Evolutionary conservation across 2,888 invertebrate genomes (phyloP), one percentile per base, ranked within the genome.

Genomic region (Drosophila nr. medialis): DNA sequence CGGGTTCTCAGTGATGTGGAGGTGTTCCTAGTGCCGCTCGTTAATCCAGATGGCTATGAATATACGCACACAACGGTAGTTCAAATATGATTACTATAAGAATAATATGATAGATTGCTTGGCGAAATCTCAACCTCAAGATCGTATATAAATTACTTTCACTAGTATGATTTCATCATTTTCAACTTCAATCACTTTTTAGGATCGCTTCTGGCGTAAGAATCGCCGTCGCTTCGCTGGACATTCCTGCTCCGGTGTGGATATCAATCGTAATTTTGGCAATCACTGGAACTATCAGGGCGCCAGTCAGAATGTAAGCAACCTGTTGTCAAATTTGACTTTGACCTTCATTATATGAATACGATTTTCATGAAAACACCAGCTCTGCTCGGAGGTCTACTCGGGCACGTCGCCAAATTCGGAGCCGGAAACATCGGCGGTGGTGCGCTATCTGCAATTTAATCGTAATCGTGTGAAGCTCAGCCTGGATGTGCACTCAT

Each of bases 221-320:
- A 96, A 95, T 24, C 94, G 96, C 34, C 95, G 95, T n/a, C 93
- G 93, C 7, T 91, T 92, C 51, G 78, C 92, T 3, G 88, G 89
- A 5, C 86, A 87, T 24, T 84, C 91, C 0, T 97, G 96, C 86
- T 92, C 92, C 1, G 97, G 97, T 18, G 95, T 95, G 0, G 97
- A 97, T 81, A 95, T 95, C 11, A 97, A 97, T 92, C 94, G 97
- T 11, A 97, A 97, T 93, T 97, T 95, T 89, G 96, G 95, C 64
- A 95, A 95, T 85, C 93, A 94, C 78, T 97, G 96, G 96, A 95
- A 93, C 68, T 89, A 79, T 71, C 89, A 90, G 94, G 93, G 94
- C 94, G 90, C 93, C 92, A 69, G 96, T 71, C 92, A 90, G 76
- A 92, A 93, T 75, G 92, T 93, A 89, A 86, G 83, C 59, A 27